Evolutionary conservation across 2,113 vertebrate species (phyloP).

Genomic region (Columba livia): DNA sequence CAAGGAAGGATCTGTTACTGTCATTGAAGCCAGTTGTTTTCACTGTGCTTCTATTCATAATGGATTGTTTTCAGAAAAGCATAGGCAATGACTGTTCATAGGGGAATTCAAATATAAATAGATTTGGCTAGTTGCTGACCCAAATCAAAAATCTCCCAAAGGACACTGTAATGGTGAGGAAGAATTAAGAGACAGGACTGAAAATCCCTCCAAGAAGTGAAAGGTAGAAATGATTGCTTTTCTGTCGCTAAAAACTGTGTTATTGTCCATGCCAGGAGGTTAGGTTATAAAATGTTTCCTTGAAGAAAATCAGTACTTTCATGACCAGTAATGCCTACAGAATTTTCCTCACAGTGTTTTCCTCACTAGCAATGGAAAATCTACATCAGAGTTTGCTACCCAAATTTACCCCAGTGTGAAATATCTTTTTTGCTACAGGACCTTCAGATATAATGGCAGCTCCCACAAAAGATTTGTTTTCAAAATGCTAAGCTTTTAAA

Average conservation of each 20-base stretch:
- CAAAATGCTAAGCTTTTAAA: background rate
- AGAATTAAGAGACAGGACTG: background rate
- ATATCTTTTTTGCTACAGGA: background rate
- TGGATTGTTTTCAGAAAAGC: background rate
- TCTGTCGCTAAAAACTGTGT: background rate
- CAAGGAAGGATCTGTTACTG: background rate
- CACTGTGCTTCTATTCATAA: background rate
- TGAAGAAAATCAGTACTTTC: background rate
- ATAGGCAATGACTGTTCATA: background rate
- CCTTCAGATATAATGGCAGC: background rate
- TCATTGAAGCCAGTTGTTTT: background rate
- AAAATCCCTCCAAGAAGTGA: background rate
- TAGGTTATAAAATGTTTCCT: background rate
- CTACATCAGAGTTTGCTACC: background rate
- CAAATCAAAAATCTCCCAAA: background rate
- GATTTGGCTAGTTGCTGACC: background rate
- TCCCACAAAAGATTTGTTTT: background rate
- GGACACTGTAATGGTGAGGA: background rate
- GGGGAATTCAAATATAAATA: background rate
- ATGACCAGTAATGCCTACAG: background rate
- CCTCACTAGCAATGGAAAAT: background rate
- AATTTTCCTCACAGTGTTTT: background rate
- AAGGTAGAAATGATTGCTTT: background rate
- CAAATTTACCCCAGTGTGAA: background rate
- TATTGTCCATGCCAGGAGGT: background rate